These are phyloP conservation scores for Hydropotes inermis DNA, from an alignment of 2,113 vertebrate genomes.

Conservation along the genomic window DNA sequence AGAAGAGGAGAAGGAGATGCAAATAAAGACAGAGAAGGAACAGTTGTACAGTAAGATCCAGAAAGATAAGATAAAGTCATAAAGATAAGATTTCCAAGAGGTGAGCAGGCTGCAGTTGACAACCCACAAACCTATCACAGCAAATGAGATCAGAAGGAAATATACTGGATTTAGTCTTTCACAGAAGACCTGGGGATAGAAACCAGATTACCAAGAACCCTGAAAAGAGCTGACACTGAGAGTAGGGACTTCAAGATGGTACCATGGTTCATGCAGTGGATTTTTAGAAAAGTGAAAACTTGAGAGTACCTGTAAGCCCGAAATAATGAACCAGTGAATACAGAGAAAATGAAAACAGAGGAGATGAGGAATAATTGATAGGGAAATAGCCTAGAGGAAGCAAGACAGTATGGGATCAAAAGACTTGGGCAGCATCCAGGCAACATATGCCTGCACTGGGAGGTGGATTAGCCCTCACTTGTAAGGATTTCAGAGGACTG, in stretches of 20 bases:
- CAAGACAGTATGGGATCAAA: neutral
- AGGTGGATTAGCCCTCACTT: neutral
- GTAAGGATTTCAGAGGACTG: neutral
- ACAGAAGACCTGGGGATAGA: neutral
- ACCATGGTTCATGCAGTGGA: no score
- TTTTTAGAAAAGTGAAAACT: constrained; percentile 10
- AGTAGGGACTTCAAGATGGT: neutral
- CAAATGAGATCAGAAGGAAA: neutral
- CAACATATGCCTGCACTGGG: neutral
- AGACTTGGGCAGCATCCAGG: neutral
- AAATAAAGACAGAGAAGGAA: neutral
- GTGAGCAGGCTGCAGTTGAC: neutral
- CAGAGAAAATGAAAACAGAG: neutral
- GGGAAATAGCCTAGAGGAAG: neutral
- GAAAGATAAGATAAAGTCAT: neutral
- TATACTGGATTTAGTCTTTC: neutral
- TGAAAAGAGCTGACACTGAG: neutral
- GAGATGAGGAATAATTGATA: neutral
- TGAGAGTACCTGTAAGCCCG: neutral
- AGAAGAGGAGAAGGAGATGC: neutral
- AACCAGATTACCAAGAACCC: neutral
- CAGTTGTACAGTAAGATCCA: neutral
- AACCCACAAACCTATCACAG: neutral
- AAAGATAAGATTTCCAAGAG: neutral
- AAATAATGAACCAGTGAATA: neutral